A percentile compares a stretch with the other conserved stretches of the same genome.
These are phyloP conservation scores for Tryphoninae sp. DNA, from an alignment of 2,888 invertebrate genomes.

Conservation along the genomic window DNA sequence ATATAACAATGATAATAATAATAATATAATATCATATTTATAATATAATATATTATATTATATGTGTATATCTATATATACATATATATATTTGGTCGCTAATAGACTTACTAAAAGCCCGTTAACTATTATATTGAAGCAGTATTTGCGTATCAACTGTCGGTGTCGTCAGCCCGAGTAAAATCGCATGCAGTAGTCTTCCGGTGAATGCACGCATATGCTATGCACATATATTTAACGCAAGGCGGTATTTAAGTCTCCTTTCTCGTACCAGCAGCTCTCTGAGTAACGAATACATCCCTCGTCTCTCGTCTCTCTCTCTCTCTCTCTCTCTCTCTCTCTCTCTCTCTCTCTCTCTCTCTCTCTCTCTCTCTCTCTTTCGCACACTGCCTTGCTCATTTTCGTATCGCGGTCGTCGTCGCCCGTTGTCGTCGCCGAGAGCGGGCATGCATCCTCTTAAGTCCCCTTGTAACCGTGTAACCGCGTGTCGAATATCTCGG, in stretches of 20 bases:
- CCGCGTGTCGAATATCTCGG: conserved; percentile 63
- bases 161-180: conserved; percentile 47
- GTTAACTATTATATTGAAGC: conserved; percentile 1
- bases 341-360: neutral
- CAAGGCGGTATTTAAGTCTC: conserved; percentile 55
- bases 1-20: too few relatives aligned
- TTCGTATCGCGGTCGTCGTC: conserved; percentile 16
- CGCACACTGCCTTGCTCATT: conserved; percentile 9
- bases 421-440: conserved; percentile 44
- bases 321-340: conserved; percentile 7
- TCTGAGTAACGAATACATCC: conserved; percentile 49
- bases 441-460: conserved; percentile 60
- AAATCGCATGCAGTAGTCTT: conserved; percentile 52
- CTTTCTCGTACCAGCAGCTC: conserved; percentile 8
- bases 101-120: conserved; percentile 21
- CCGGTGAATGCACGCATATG: conserved; percentile 42
- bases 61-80: too few relatives aligned
- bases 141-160: conserved; percentile 49
- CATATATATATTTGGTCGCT: neutral
- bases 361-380: neutral
- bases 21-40: too few relatives aligned
- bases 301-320: conserved; percentile 2
- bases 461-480: conserved; percentile 57
- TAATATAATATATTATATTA: too few relatives aligned
- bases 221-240: conserved; percentile 57